Evolutionary conservation across 2,113 vertebrate species (phyloP).

Genomic region (Boulengeromyrus knoepffleri): DNA sequence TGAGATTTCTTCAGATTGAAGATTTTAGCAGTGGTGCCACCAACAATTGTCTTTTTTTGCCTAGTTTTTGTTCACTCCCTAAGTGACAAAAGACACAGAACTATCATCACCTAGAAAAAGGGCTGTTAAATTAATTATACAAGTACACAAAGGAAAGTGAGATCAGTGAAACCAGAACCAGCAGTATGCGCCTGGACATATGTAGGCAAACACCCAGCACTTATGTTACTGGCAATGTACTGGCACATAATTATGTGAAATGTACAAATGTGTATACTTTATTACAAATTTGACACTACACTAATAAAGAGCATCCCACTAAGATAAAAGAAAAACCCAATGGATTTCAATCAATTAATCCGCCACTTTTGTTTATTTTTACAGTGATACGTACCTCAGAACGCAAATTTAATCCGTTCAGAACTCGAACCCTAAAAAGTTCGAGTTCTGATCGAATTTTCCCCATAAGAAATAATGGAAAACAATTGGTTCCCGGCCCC

Average conservation of each 20-base stretch:
- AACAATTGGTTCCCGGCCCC: too few relatives aligned
- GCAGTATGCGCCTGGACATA: background rate
- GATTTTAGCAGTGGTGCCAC: background rate
- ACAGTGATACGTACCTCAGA: too few relatives aligned
- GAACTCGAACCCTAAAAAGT: too few relatives aligned
- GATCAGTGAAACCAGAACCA: background rate
- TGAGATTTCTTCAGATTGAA: background rate
- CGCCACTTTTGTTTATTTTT: background rate
- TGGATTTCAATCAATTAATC: background rate
- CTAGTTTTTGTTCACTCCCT: background rate
- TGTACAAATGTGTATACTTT: background rate
- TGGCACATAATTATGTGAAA: background rate
- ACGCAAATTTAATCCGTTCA: too few relatives aligned
- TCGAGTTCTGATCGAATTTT: too few relatives aligned
- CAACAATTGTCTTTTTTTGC: background rate
- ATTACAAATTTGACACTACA: background rate
- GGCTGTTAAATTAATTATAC: background rate
- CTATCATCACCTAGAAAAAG: background rate
- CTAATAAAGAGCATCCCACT: background rate
- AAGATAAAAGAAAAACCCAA: background rate
- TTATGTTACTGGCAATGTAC: background rate
- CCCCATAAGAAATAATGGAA: too few relatives aligned
- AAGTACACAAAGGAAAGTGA: background rate
- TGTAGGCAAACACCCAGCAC: background rate
- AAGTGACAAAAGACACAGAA: background rate